Percentiles rank a stretch among this genome's conserved stretches.
Conservation (phyloP, 2,113 vertebrate species). For the Sprattus sprattus region DNA sequence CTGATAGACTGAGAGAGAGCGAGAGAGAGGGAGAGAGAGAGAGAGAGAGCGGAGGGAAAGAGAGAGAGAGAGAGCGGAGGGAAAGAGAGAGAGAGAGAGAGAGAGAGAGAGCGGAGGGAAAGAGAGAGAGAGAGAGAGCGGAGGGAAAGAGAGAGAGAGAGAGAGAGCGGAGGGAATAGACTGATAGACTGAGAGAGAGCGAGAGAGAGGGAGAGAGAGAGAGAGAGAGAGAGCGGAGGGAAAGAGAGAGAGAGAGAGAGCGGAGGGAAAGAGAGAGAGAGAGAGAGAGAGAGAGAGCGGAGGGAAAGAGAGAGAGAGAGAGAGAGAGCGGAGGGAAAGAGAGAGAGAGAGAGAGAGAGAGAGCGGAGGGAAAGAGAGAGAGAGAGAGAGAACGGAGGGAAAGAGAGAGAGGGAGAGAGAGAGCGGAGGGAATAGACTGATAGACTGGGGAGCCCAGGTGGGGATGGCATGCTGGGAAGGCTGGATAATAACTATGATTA, state of each 20-base stretch:
- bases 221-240: too few species aligned
- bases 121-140: neutral
- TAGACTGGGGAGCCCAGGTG: neutral
- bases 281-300: too few species aligned
- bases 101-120: neutral
- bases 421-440: neutral
- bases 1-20: too few species aligned
- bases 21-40: too few species aligned
- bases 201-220: too few species aligned
- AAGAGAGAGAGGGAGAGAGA: neutral
- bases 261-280: too few species aligned
- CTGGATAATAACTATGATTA: conserved; percentile 35
- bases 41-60: too few species aligned
- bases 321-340: too few species aligned
- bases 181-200: neutral
- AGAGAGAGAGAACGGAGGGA: too few species aligned
- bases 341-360: neutral
- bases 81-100: neutral
- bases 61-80: too few species aligned
- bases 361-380: neutral
- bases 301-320: too few species aligned
- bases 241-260: neutral
- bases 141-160: neutral
- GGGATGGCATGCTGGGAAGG: conserved; percentile 10
- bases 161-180: neutral